These are phyloP conservation scores for Malurus alboscapulatus DNA, from an alignment of 2,113 vertebrate genomes.

Conservation along the genomic window DNA sequence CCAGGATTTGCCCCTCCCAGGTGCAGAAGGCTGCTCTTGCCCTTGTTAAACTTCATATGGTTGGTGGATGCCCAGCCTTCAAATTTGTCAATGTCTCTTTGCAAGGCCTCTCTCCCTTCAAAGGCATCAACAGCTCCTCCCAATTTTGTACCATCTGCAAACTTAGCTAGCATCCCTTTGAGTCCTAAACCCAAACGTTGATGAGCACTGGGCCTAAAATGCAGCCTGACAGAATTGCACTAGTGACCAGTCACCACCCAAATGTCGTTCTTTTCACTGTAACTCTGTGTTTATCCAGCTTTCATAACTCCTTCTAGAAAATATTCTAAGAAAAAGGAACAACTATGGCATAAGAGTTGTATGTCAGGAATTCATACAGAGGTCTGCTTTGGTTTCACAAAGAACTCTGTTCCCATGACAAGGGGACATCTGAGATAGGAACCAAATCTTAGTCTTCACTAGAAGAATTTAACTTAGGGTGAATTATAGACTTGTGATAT, in stretches of 20 bases:
- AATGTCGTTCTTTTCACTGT: neutral
- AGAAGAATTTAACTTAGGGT: neutral
- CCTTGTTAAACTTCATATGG: neutral
- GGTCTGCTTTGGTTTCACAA: neutral
- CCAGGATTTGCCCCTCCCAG: neutral
- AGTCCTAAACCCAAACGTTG: neutral
- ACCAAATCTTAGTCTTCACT: neutral
- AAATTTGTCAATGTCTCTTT: rapidly evolving
- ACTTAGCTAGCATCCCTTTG: neutral
- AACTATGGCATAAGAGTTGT: neutral
- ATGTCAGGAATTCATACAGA: neutral
- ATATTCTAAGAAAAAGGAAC: neutral
- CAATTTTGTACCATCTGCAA: rapidly evolving
- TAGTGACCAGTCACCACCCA: neutral
- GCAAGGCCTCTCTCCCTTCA: neutral
- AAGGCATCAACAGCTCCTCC: neutral
- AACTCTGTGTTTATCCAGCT: neutral
- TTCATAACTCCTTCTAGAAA: neutral
- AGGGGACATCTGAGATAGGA: neutral
- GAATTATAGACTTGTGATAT: neutral
- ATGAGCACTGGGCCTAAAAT: neutral
- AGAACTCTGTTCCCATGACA: neutral
- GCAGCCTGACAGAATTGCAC: neutral
- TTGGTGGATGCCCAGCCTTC: neutral
- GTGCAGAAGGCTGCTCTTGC: neutral